A percentile compares a stretch with the other conserved stretches of the same genome.
These are phyloP conservation scores for Serripes groenlandicus DNA, from an alignment of 2,888 invertebrate genomes.

Conservation along the genomic window DNA sequence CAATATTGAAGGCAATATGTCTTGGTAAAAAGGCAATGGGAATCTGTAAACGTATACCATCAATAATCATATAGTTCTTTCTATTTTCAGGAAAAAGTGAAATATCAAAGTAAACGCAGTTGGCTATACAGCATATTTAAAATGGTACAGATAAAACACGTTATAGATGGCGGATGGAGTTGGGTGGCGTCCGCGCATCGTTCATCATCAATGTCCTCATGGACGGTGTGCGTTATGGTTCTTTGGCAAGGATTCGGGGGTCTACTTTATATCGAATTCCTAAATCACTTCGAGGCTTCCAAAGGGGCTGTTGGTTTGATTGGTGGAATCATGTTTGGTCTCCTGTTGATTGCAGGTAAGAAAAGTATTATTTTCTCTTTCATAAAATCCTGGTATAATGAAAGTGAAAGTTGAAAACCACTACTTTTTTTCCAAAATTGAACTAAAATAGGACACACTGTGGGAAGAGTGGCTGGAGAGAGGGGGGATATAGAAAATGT, in stretches of 20 bases:
- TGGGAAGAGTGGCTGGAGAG: too few relatives aligned
- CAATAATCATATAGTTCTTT: too few relatives aligned
- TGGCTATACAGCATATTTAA: background rate
- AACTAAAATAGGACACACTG: too few relatives aligned
- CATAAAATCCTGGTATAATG: too few relatives aligned
- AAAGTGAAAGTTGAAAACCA: too few relatives aligned
- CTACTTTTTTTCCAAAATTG: too few relatives aligned
- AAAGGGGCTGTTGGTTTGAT: conserved; percentile 13
- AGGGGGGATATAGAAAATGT: too few relatives aligned
- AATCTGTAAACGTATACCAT: too few relatives aligned
- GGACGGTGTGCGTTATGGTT: conserved; percentile 41
- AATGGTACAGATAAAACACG: background rate
- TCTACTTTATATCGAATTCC: conserved; percentile 31
- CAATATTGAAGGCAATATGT: too few relatives aligned
- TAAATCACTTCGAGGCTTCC: conserved; percentile 17
- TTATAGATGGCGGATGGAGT: conserved; percentile 36
- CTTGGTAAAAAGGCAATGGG: too few relatives aligned
- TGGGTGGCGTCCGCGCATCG: conserved; percentile 29
- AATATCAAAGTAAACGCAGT: background rate
- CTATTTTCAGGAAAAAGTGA: background rate
- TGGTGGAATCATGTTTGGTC: conserved; percentile 40
- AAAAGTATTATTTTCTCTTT: too few relatives aligned
- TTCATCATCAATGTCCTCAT: conserved; percentile 38
- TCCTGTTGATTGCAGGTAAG: conserved; percentile 32
- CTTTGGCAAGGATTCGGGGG: too few relatives aligned